These are phyloP conservation scores for Drosophila saltans DNA, from an alignment of 1,140 invertebrate genomes.

Conservation along the genomic window DNA sequence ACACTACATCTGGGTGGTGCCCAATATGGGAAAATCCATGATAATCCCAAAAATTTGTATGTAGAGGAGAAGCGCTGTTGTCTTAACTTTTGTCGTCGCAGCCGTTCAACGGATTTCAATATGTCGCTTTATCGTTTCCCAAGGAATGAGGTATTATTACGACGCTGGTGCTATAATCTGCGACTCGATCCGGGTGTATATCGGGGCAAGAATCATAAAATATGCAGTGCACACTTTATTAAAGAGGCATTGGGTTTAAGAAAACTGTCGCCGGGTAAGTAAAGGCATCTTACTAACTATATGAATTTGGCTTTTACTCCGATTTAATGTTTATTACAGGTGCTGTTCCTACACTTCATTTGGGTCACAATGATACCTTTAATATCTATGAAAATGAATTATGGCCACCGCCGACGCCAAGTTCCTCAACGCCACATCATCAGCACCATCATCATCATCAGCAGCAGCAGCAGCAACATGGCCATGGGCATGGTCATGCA, in stretches of 20 bases:
- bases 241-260: slow-evolving; percentile 73
- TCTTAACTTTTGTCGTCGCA: slow-evolving; percentile 72
- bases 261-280: slow-evolving; percentile 70
- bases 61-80: slow-evolving; percentile 79
- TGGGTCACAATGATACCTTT: slow-evolving; percentile 77
- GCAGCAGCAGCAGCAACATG: slow-evolving; percentile 24
- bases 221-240: slow-evolving; percentile 78
- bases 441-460: slow-evolving; percentile 27
- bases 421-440: slow-evolving; percentile 22
- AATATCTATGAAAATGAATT: slow-evolving; percentile 80
- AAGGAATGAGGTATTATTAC: slow-evolving; percentile 66
- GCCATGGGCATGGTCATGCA: slow-evolving; percentile 34
- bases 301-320: background rate
- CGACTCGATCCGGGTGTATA: slow-evolving; percentile 73
- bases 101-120: slow-evolving; percentile 77
- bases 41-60: slow-evolving; percentile 75
- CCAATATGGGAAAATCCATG: slow-evolving; percentile 75
- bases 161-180: slow-evolving; percentile 80
- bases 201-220: slow-evolving; percentile 80
- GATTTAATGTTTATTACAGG: slow-evolving; percentile 35
- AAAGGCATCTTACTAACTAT: background rate
- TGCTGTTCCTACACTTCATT: slow-evolving; percentile 73
- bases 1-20: slow-evolving; percentile 74
- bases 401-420: slow-evolving; percentile 65
- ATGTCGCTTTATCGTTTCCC: slow-evolving; percentile 78